A percentile compares a stretch with the other conserved stretches of the same genome.
Conservation (phyloP, 2,113 vertebrate genomes). For the Rhabdornis inornatus region DNA sequence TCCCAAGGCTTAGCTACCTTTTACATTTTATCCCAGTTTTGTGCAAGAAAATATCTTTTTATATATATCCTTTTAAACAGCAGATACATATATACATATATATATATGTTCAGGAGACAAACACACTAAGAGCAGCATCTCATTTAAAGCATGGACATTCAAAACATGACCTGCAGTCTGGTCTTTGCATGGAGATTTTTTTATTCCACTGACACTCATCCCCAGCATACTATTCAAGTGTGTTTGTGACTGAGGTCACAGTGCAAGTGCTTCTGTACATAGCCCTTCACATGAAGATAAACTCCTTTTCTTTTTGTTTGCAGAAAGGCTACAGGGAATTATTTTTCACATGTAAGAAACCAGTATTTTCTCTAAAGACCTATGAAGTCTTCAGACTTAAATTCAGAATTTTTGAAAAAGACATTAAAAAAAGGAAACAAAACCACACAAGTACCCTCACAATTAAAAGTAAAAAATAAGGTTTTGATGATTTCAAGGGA, state of each 20-base stretch:
- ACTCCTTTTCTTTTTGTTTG: neutral
- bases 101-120: neutral
- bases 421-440: neutral
- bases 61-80: neutral
- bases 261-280: neutral
- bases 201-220: neutral
- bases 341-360: neutral
- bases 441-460: neutral
- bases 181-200: neutral
- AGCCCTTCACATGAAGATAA: neutral
- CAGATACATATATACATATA: neutral
- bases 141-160: neutral
- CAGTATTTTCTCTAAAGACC: neutral
- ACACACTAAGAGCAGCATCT: neutral
- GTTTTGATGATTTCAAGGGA: neutral
- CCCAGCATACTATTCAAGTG: neutral
- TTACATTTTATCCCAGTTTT: neutral
- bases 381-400: neutral
- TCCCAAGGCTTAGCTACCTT: neutral
- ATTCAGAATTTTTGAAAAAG: neutral
- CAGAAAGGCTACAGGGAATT: neutral
- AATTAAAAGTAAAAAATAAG: neutral
- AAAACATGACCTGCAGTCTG: neutral
- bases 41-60: neutral
- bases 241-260: neutral